phyloP scores from a whole-genome alignment of 2,797 vertebrate genomes.

The Chaunax sp. region DNA sequence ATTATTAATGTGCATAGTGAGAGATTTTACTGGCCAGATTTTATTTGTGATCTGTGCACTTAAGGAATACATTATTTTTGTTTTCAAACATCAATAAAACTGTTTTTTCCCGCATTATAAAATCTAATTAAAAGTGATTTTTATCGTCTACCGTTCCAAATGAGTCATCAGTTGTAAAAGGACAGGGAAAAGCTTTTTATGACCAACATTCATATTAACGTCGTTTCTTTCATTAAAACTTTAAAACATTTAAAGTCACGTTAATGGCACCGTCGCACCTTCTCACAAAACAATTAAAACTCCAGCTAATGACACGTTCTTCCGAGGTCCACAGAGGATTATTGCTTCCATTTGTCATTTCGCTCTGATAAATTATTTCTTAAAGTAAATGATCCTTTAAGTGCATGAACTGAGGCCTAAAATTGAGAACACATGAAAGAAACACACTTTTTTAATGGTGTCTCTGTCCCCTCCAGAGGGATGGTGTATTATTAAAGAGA shows the following conservation, averaged over 20 bases:
- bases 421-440: constrained; percentile 30
- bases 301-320: constrained; percentile 32
- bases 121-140: not conserved
- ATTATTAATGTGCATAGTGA: not conserved
- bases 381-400: constrained; percentile 59
- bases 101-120: not conserved
- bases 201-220: not conserved
- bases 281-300: constrained; percentile 44
- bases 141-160: constrained; percentile 1
- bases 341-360: constrained; percentile 46
- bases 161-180: not conserved
- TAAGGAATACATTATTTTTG: not conserved
- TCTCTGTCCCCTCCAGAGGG: constrained; percentile 35
- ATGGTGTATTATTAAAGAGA: constrained; percentile 52
- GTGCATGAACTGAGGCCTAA: constrained; percentile 27
- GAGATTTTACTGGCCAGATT: not conserved
- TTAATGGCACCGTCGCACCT: constrained; percentile 5
- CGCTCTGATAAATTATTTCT: constrained; percentile 44
- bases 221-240: constrained; percentile 16
- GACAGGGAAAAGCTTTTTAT: not conserved
- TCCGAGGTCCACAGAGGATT: constrained; percentile 15
- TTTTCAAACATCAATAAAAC: not conserved
- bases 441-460: constrained; percentile 25
- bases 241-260: not conserved
- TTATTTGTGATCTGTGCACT: not conserved